Evolutionary conservation across 2,797 vertebrate genomes (phyloP).

Genomic region (Hozukius guyotensis): DNA sequence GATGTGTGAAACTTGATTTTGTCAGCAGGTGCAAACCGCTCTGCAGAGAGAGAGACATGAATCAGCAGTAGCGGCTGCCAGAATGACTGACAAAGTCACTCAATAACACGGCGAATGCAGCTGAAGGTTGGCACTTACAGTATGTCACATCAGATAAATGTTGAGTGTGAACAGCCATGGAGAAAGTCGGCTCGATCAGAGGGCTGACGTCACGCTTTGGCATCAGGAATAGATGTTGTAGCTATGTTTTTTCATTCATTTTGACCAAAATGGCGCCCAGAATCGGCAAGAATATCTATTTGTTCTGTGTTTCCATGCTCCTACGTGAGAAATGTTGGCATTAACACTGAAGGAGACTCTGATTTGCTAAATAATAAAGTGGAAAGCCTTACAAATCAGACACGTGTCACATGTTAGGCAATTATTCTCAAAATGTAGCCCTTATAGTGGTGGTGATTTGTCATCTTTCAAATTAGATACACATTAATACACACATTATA

Average conservation of each 20-base stretch:
- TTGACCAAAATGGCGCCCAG: neutral
- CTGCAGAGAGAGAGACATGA: constrained; percentile 52
- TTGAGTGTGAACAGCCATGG: constrained; percentile 25
- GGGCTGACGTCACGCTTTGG: neutral
- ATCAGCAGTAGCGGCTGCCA: constrained; percentile 63
- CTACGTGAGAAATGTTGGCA: neutral
- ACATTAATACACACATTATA: neutral
- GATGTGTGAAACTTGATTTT: constrained; percentile 52
- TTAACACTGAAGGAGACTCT: neutral
- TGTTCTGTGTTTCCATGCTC: neutral
- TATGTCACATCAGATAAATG: constrained; percentile 44
- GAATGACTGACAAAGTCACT: constrained; percentile 68
- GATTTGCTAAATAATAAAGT: neutral
- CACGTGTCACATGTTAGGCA: neutral
- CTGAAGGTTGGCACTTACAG: constrained; percentile 43
- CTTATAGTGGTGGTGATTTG: neutral
- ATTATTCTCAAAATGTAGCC: neutral
- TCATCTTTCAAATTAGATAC: neutral
- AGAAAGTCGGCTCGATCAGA: neutral
- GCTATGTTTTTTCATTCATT: neutral
- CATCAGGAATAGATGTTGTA: neutral
- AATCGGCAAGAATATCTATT: neutral
- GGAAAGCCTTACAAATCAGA: constrained; percentile 10
- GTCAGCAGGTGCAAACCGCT: constrained; percentile 57
- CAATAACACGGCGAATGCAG: constrained; percentile 44